Percentiles rank a stretch among this genome's conserved stretches.
These are phyloP conservation scores for Samia ricini DNA, from an alignment of 1,140 invertebrate species.

Conservation along the genomic window DNA sequence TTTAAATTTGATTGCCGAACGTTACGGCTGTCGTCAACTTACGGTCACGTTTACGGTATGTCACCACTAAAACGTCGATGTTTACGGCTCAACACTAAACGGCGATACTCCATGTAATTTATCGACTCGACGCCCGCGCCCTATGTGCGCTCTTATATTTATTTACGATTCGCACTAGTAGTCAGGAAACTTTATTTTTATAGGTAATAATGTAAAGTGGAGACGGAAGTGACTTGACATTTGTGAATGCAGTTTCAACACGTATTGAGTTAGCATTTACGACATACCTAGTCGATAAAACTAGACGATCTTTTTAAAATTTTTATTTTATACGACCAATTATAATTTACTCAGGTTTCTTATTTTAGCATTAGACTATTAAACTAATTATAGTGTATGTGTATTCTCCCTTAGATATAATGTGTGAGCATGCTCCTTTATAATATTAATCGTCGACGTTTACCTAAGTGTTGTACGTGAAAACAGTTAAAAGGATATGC, in stretches of 20 bases:
- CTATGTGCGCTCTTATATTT: conserved; percentile 1
- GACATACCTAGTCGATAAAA: neutral
- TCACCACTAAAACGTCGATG: conserved; percentile 10
- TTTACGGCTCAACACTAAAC: conserved; percentile 9
- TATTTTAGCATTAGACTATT: too few relatives aligned
- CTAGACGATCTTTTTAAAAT: neutral
- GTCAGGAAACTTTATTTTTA: neutral
- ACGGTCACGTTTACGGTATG: neutral
- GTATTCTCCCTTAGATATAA: too few relatives aligned
- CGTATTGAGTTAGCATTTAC: neutral
- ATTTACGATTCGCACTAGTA: neutral
- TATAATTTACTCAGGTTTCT: too few relatives aligned
- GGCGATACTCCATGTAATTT: conserved; percentile 10
- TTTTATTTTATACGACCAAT: too few relatives aligned
- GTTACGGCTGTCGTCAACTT: neutral
- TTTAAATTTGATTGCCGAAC: conserved; percentile 8
- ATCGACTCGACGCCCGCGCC: neutral
- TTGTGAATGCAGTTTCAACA: neutral
- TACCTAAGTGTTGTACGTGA: too few relatives aligned
- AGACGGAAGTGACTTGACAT: neutral
- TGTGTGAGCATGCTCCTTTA: too few relatives aligned
- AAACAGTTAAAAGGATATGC: too few relatives aligned
- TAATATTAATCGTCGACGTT: too few relatives aligned
- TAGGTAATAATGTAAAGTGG: neutral
- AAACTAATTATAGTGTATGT: too few relatives aligned